A percentile compares a stretch with the other conserved stretches of the same genome.
Evolutionary conservation across 2,888 invertebrate genomes (phyloP).

Genomic region (Argynnis bischoffii): DNA sequence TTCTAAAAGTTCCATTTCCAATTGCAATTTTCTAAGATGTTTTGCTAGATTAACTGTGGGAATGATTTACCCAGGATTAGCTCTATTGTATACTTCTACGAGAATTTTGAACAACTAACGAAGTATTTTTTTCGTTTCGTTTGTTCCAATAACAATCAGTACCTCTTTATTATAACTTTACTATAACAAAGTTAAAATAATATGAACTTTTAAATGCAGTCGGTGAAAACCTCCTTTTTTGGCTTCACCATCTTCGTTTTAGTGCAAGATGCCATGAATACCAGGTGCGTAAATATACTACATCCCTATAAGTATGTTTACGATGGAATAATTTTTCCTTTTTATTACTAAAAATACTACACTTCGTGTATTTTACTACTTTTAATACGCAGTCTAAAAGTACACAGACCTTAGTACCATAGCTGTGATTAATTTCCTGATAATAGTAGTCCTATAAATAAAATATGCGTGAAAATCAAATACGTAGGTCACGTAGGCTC

Average conservation of each 20-base stretch:
- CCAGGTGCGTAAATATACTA: conserved; percentile 11
- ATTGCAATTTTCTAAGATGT: conserved; percentile 49
- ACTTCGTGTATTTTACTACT: too few species aligned
- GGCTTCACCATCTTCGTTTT: conserved; percentile 14
- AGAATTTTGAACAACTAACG: conserved; percentile 22
- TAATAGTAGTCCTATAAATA: conserved; percentile 3
- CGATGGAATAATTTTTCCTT: too few species aligned
- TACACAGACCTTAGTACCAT: neutral
- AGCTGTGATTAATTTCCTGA: neutral
- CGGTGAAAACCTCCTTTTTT: conserved; percentile 6
- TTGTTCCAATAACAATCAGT: too few species aligned
- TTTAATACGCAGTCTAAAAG: neutral
- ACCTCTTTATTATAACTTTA: too few species aligned
- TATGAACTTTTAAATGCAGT: neutral
- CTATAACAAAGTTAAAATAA: too few species aligned
- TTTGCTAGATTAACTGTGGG: conserved; percentile 63
- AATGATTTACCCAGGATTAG: conserved; percentile 61
- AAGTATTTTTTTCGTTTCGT: conserved; percentile 14
- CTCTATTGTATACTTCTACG: conserved; percentile 43
- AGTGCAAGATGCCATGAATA: conserved; percentile 7
- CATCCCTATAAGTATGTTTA: neutral
- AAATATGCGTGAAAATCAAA: conserved; percentile 10
- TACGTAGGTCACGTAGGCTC: conserved; percentile 28
- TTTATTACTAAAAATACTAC: too few species aligned
- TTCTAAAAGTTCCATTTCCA: conserved; percentile 67